Evolutionary conservation across 2,113 vertebrate species (phyloP).

Genomic region (Sceloporus tristichus): DNA sequence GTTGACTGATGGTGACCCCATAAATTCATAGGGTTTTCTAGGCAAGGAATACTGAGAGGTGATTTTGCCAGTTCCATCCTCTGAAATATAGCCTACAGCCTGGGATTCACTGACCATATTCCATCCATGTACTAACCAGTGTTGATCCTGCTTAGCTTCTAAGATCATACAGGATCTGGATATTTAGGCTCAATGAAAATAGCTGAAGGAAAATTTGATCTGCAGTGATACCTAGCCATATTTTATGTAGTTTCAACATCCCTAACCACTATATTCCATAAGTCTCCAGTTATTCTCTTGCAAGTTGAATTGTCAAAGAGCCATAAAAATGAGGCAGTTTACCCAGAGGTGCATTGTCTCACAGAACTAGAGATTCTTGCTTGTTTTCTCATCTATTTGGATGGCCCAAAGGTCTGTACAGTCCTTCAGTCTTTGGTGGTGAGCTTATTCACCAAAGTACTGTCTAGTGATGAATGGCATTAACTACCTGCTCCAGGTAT

Average conservation of each 20-base stretch:
- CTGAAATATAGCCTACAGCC: too few species aligned
- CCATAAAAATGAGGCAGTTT: slow-evolving; percentile 7
- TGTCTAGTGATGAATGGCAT: slow-evolving; percentile 28
- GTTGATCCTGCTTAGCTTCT: too few species aligned
- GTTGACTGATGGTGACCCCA: too few species aligned
- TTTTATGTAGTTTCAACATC: background rate
- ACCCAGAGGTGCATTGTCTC: background rate
- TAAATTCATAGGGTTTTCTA: too few species aligned
- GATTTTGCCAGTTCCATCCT: too few species aligned
- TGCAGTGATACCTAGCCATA: background rate
- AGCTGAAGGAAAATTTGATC: too few species aligned
- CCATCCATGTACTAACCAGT: too few species aligned
- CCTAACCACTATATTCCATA: background rate
- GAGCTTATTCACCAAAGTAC: slow-evolving; percentile 31
- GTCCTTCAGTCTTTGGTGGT: background rate
- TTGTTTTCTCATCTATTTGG: background rate
- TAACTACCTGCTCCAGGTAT: slow-evolving; percentile 26
- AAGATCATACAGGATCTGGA: too few species aligned
- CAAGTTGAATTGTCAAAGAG: background rate
- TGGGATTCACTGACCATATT: too few species aligned
- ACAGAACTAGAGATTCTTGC: background rate
- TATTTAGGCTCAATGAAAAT: too few species aligned
- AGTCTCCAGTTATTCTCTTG: slow-evolving; percentile 1
- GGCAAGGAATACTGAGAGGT: too few species aligned
- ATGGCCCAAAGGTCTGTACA: background rate